A percentile compares a stretch with the other conserved stretches of the same genome.
These are phyloP conservation scores for Melopsittacus undulatus DNA, from an alignment of 2,797 vertebrate species.

Conservation along the genomic window DNA sequence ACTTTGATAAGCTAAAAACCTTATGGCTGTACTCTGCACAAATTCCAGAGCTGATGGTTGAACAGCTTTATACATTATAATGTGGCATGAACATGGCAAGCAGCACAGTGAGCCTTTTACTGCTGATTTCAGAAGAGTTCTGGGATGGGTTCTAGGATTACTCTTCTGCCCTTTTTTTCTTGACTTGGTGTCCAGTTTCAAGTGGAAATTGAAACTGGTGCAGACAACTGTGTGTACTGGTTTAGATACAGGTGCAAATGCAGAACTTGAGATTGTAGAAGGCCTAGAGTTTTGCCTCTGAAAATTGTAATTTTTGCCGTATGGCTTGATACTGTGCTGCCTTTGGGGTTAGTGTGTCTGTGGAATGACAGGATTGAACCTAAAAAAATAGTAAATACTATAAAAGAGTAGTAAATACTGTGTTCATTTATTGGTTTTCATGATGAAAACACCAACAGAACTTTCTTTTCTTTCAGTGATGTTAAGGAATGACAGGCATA, in stretches of 20 bases:
- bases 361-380: not conserved
- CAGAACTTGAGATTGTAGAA: not conserved
- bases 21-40: not conserved
- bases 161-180: not conserved
- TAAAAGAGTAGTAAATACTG: not conserved
- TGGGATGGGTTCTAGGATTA: not conserved
- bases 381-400: not conserved
- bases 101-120: not conserved
- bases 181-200: not conserved
- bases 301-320: not conserved
- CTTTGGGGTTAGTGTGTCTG: accelerated
- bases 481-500: not conserved
- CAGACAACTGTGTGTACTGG: not conserved
- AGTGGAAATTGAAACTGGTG: not conserved
- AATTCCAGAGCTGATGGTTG: not conserved
- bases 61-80: not conserved
- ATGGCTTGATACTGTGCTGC: not conserved
- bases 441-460: not conserved
- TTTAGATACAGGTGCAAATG: not conserved
- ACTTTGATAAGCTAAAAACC: not conserved
- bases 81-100: not conserved
- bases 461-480: not conserved
- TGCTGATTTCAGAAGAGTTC: not conserved
- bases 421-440: not conserved
- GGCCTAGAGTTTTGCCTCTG: not conserved